Percentiles rank a stretch among this genome's conserved stretches.
These are phyloP conservation scores for Melanotaenia trifasciata DNA, from an alignment of 2,797 vertebrate species.

Conservation along the genomic window DNA sequence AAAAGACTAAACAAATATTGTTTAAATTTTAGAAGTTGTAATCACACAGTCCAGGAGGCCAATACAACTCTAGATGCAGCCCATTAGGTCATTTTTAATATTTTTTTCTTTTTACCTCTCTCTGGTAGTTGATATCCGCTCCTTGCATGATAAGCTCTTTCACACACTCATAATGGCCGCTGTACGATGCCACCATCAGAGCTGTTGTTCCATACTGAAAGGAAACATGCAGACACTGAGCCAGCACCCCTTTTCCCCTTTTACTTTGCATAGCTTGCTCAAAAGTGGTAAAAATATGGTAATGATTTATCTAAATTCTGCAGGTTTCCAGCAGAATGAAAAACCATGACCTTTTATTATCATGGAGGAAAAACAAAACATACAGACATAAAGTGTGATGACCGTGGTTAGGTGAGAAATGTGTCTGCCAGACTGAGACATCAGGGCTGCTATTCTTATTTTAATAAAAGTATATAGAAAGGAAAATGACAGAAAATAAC, in stretches of 20 bases:
- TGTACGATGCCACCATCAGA: constrained; percentile 95
- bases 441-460: too few relatives aligned
- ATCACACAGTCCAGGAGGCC: background rate
- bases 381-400: background rate
- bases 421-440: too few relatives aligned
- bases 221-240: constrained; percentile 24
- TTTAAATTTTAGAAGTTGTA: too few relatives aligned
- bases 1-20: too few relatives aligned
- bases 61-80: background rate
- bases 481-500: too few relatives aligned
- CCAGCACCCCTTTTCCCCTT: background rate
- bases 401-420: too few relatives aligned
- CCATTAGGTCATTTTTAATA: background rate
- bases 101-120: constrained; percentile 86
- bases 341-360: background rate
- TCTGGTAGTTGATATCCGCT: constrained; percentile 96
- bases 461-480: too few relatives aligned
- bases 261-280: background rate
- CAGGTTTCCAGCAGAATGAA: constrained; percentile 6
- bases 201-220: constrained; percentile 92
- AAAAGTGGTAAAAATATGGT: constrained; percentile 1
- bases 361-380: background rate
- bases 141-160: constrained; percentile 94
- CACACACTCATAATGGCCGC: constrained; percentile 90
- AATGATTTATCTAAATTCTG: background rate